Evolutionary conservation across 1,140 invertebrate species (phyloP).

Genomic region (Neodiprion virginianus): DNA sequence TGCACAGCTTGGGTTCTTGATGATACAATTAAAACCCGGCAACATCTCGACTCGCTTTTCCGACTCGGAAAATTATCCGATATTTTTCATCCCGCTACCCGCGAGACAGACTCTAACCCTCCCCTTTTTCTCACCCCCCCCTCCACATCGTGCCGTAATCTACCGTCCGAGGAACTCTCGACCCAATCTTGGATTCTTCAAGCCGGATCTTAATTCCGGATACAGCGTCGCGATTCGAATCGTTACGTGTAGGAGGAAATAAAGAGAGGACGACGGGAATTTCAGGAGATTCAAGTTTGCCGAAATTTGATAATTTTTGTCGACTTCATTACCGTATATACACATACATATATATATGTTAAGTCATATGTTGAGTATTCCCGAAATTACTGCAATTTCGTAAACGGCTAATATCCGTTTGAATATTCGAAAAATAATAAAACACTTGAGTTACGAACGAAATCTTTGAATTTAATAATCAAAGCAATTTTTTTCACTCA

Average conservation of each 20-base stretch:
- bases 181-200: no score
- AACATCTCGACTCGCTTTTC: constrained; percentile 48
- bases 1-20: constrained; percentile 48
- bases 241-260: constrained; percentile 26
- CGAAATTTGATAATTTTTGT: not conserved
- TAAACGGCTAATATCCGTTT: no score
- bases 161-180: no score
- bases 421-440: no score
- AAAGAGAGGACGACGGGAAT: not conserved
- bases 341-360: not conserved
- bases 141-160: no score
- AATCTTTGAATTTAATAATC: no score
- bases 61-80: constrained; percentile 59
- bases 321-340: not conserved
- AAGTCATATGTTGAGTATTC: not conserved
- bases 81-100: constrained; percentile 52
- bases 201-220: no score
- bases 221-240: constrained; percentile 32
- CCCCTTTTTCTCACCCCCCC: no score
- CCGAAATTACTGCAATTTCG: no score
- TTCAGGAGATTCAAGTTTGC: not conserved
- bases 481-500: no score
- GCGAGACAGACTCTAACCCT: not conserved
- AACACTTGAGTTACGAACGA: no score
- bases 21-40: constrained; percentile 60